Base-by-base conservation (phyloP, 2,113 vertebrate species). In the Nesogale talazaci region DNA sequence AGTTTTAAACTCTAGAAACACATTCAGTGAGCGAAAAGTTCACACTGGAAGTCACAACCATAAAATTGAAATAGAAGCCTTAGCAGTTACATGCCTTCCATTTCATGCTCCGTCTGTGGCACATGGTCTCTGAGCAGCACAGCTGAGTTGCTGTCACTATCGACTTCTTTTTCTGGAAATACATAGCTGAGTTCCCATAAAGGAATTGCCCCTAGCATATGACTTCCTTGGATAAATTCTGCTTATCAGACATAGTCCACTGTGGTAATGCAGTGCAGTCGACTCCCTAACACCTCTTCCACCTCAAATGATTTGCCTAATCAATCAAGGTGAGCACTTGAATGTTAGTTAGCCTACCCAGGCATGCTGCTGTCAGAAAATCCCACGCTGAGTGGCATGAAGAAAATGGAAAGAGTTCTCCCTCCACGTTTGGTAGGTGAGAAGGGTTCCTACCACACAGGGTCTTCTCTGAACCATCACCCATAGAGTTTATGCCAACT, bases 1-100 rank as follows among this genome's bases (percentile, higher is more conserved):
- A 63, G n/a, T 80, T 92, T 80, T 86, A 74, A 46, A 86, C 36
- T 46, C 31, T 59, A 38, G 65, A 74, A 74, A 63, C 67, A 81
- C 19, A 80, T 12, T 38, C n/a, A 27, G 36, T 86, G 38, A 72
- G 14, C 31, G 17, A n/a, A 81, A 70, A 63, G 20, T 74, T 92
- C 67, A 74, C 31, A 61, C 2, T 25, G n/a, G n/a, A 74, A 81
- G 17, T 38, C 74, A 27, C 36, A 52, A 38, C 67, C 74, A 38
- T 25, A 27, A 56, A 92, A 74, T 23, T 80, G n/a, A 80, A 65
- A 80, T 22, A 19, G 42, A 70, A 89, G 46, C 25, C 80, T 31
- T 75, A n/a, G 40, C n/a, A 87, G 38, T 38, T 25, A 27, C 34
- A 3, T 29, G 81, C n/a, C n/a, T 19, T 2, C 70, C 40, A 40